phyloP scores from a whole-genome alignment of 2,797 vertebrate genomes.

The Chloroceryle inda region DNA sequence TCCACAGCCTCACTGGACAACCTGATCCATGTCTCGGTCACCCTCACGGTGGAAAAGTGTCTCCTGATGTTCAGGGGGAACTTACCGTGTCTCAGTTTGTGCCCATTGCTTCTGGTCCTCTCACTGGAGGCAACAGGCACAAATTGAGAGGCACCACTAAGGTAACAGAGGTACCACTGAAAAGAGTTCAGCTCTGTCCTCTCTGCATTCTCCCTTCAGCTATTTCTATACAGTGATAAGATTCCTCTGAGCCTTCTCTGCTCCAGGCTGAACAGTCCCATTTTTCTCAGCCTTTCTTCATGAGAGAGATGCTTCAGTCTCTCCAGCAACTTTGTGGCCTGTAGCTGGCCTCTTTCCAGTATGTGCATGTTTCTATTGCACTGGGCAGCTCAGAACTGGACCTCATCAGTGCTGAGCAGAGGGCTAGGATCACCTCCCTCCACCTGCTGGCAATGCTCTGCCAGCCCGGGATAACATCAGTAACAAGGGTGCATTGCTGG shows the following conservation, averaged over 20 bases:
- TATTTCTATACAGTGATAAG: background rate
- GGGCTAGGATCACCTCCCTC: background rate
- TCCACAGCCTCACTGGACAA: background rate
- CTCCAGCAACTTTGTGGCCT: background rate
- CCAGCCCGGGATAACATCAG: background rate
- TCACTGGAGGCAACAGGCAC: background rate
- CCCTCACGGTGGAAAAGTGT: background rate
- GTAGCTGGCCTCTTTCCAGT: background rate
- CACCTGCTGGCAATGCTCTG: background rate
- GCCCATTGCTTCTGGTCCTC: background rate
- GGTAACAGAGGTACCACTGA: background rate
- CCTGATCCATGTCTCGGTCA: background rate
- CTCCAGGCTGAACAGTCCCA: background rate
- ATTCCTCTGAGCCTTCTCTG: background rate
- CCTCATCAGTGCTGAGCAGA: background rate
- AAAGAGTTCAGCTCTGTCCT: background rate
- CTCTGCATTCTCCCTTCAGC: background rate
- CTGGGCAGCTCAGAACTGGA: background rate
- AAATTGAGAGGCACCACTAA: no score
- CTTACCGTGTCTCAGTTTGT: background rate
- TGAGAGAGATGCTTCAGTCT: background rate
- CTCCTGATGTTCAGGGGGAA: background rate
- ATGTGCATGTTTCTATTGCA: no score
- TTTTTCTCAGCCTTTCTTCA: background rate
- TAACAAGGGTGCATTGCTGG: background rate